These are phyloP conservation scores for Triplophysa dalaica DNA, from an alignment of 2,113 vertebrate genomes.

Conservation along the genomic window DNA sequence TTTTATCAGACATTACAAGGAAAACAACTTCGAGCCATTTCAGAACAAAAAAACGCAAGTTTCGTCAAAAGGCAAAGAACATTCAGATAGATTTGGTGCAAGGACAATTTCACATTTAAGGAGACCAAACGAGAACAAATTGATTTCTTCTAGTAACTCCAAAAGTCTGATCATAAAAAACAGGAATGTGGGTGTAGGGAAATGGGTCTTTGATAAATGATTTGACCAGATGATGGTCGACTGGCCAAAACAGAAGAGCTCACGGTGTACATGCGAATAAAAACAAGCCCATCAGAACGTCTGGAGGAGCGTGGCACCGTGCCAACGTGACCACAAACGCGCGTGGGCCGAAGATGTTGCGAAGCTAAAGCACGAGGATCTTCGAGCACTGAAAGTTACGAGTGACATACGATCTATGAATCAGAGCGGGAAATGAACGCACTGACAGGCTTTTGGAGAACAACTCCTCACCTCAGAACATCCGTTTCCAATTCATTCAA, in stretches of 20 bases:
- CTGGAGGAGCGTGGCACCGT: not conserved
- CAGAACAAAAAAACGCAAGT: too few relatives aligned
- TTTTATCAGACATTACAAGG: too few relatives aligned
- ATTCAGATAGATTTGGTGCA: too few relatives aligned
- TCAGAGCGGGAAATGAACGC: not conserved
- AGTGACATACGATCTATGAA: conserved; percentile 30
- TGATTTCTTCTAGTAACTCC: not conserved
- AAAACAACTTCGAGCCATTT: too few relatives aligned
- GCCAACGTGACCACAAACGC: conserved; percentile 26
- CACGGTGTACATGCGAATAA: conserved; percentile 21
- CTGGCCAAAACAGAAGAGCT: conserved; percentile 41
- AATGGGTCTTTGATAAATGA: conserved; percentile 40
- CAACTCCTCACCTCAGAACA: conserved; percentile 34
- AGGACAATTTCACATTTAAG: too few relatives aligned
- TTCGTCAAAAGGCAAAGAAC: too few relatives aligned
- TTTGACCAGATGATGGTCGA: conserved; percentile 50
- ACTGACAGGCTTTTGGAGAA: conserved; percentile 38
- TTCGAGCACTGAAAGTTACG: conserved; percentile 15
- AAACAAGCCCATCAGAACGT: conserved; percentile 38
- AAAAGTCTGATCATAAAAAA: not conserved
- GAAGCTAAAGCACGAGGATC: not conserved
- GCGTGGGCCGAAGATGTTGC: conserved; percentile 21
- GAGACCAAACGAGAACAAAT: not conserved
- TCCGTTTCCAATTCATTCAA: conserved; percentile 49
- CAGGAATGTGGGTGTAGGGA: not conserved